phyloP scores from a whole-genome alignment of 2,797 vertebrate genomes.

The Limnodromus scolopaceus region DNA sequence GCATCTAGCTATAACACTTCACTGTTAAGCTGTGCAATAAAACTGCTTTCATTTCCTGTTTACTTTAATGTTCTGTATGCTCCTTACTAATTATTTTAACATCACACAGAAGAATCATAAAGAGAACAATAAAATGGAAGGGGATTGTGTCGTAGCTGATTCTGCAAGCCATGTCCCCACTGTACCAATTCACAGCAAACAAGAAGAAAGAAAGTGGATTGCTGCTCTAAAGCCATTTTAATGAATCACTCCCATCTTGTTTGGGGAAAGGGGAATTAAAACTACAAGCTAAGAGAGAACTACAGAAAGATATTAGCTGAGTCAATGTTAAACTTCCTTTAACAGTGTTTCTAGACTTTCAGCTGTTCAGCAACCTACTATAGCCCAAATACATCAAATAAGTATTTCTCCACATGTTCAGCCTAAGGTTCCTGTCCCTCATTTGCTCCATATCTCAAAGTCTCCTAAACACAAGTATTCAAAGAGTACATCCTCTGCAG shows the following conservation, averaged over 20 bases:
- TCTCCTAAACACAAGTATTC: not conserved
- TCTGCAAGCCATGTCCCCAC: not conserved
- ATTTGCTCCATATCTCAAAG: not conserved
- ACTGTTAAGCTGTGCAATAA: conserved; percentile 31
- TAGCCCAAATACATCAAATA: not conserved
- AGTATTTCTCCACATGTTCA: not conserved
- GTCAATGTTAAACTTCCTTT: not conserved
- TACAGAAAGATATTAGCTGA: not conserved
- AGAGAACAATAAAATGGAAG: conserved; percentile 25
- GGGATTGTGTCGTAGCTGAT: not conserved
- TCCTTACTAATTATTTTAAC: conserved; percentile 65
- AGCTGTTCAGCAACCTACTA: not conserved
- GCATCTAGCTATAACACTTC: conserved; percentile 5
- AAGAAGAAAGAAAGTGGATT: not conserved
- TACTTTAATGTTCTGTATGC: conserved; percentile 22
- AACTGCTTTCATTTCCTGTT: conserved; percentile 60
- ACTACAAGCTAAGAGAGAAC: not conserved
- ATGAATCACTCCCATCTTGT: not conserved
- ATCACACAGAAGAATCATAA: conserved; percentile 40
- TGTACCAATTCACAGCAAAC: not conserved
- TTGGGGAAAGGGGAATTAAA: conserved; percentile 11
- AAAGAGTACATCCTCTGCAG: not conserved
- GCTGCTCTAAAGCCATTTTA: conserved; percentile 15
- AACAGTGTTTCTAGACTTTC: not conserved
- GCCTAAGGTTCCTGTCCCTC: not conserved